Evolutionary conservation across 2,888 invertebrate species (phyloP).

Genomic region (Neria commutata): DNA sequence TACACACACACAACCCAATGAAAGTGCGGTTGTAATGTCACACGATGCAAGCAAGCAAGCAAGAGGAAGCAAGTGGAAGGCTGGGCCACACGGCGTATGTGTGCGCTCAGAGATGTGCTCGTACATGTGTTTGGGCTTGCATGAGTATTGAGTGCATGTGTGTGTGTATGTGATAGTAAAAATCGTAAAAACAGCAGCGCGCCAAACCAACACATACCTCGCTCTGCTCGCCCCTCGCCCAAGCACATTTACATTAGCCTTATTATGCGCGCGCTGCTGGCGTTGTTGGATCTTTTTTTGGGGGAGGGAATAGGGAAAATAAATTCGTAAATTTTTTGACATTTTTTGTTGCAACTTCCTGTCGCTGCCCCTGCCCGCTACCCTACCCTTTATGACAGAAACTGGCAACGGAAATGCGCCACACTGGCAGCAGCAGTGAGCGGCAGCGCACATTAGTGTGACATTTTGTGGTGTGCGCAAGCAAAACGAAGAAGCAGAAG

Average conservation of each 20-base stretch:
- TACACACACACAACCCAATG: not conserved
- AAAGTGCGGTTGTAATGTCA: no score
- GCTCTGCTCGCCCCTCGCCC: not conserved
- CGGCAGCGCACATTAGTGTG: conserved; percentile 3
- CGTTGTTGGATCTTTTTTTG: no score
- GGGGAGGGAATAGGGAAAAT: not conserved
- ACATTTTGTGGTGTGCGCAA: not conserved
- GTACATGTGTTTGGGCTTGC: conserved; percentile 23
- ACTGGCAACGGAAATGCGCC: no score
- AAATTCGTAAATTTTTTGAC: conserved; percentile 16
- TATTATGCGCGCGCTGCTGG: conserved; percentile 35
- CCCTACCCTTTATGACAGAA: no score
- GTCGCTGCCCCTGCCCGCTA: no score
- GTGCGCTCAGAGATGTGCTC: not conserved
- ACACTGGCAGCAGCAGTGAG: no score
- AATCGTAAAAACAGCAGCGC: no score
- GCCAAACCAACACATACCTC: no score
- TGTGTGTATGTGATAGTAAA: conserved; percentile 1
- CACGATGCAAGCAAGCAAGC: no score
- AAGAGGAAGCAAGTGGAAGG: no score
- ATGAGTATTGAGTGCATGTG: conserved; percentile 24
- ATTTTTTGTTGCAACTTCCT: no score
- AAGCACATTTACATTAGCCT: conserved; percentile 37
- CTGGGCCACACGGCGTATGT: not conserved
- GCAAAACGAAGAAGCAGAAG: not conserved